phyloP scores from a whole-genome alignment of 2,113 vertebrate genomes.

The Elachura formosa region DNA sequence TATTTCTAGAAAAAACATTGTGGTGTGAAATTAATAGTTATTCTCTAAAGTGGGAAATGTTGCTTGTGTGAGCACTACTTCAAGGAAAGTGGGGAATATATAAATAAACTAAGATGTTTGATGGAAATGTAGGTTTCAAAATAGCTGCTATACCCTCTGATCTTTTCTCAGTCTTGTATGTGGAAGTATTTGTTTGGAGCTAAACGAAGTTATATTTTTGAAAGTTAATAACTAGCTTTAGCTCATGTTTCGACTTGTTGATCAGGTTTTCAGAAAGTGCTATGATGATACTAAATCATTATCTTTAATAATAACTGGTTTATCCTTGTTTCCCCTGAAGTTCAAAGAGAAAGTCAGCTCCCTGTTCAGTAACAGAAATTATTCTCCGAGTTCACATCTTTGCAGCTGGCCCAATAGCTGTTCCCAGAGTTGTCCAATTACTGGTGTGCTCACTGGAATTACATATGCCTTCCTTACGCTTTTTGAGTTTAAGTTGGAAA shows the following conservation, averaged over 20 bases:
- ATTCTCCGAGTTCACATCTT: slow-evolving; percentile 13
- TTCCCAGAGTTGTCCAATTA: background rate
- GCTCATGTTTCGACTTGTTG: slow-evolving; percentile 46
- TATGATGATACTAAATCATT: slow-evolving; percentile 4
- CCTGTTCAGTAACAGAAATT: slow-evolving; percentile 28
- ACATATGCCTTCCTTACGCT: background rate
- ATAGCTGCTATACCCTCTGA: slow-evolving; percentile 51
- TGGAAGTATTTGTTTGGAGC: slow-evolving; percentile 49
- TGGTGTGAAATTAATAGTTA: slow-evolving; percentile 53
- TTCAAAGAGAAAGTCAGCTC: slow-evolving; percentile 41
- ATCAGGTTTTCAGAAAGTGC: slow-evolving; percentile 44
- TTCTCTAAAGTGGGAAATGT: slow-evolving; percentile 42
- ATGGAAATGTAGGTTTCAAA: slow-evolving; percentile 55
- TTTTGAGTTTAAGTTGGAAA: background rate
- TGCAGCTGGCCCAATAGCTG: slow-evolving; percentile 1
- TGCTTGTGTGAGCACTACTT: slow-evolving; percentile 52
- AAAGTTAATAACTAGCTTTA: slow-evolving; percentile 56
- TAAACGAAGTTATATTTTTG: slow-evolving; percentile 42
- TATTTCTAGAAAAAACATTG: slow-evolving; percentile 49
- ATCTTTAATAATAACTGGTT: slow-evolving; percentile 23
- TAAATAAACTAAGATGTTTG: slow-evolving; percentile 47
- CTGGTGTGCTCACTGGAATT: background rate
- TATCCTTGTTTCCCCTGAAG: slow-evolving; percentile 40
- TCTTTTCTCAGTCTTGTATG: slow-evolving; percentile 47
- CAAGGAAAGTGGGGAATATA: slow-evolving; percentile 34